Evolutionary conservation across 2,888 invertebrate species (phyloP), one percentile per base, ranked within the genome.

Genomic region (Thereva unica): DNA sequence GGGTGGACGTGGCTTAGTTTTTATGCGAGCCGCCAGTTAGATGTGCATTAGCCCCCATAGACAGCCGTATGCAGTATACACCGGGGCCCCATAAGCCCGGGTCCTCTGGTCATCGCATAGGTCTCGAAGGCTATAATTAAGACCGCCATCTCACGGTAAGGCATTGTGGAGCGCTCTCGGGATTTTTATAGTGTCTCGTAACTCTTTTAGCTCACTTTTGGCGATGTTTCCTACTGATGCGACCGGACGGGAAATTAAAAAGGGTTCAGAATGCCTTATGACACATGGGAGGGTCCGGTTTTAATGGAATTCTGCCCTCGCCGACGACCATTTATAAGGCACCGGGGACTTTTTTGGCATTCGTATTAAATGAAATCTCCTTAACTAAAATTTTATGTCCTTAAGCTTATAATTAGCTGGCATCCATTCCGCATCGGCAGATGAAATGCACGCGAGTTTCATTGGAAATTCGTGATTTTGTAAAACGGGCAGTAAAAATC

Each of bases 251-350:
- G 41, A 55, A 65, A 56, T 56, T 56, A 65, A 65, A 65, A 65
- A 56, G 49, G 47, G 49, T 65, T 55, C 55, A 49, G 38, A n/a
- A 55, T 55, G 55, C 71, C 70, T 71, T 72, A 71, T 73, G 74
- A 74, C 74, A 74, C 70, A 72, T 72, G 71, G 73, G 72, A 69
- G 74, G 73, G 68, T 71, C 72, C 72, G 68, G 67, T 69, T 71
- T 74, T 73, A 73, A 74, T 74, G 74, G 73, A 74, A 73, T 73
- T 73, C 71, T 64, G 54, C 55, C 54, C 47, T 10, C 8, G 9
- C 45, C 47, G 37, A 55, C 55, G 38, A 41, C 41, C 50, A 40
- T 41, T 23, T 61, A 50, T 61, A 50, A 61, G 49, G 61, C 50
- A 35, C 37, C 41, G 50, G 38, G 50, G 38, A 50, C 50, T 50